phyloP scores from a whole-genome alignment of 2,797 vertebrate genomes.

The Pseudochromis fuscus region DNA sequence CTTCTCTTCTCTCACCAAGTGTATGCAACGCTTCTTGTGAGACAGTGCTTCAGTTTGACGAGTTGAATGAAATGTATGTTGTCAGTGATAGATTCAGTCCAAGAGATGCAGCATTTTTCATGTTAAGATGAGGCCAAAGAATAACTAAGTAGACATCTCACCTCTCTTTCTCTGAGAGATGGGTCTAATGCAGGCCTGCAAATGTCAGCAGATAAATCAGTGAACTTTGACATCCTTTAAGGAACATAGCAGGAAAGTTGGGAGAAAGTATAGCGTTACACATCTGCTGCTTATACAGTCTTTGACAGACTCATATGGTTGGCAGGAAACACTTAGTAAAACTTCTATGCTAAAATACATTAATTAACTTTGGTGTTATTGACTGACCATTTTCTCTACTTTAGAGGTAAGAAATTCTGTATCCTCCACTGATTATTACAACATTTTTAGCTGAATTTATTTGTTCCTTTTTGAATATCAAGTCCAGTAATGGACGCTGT shows the following conservation, averaged over 20 bases:
- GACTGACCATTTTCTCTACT: neutral
- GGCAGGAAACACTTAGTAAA: constrained; percentile 1
- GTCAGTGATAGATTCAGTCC: constrained; percentile 37
- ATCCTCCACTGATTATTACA: neutral
- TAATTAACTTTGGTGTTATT: neutral
- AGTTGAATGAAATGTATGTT: constrained; percentile 60
- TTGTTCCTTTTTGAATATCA: constrained; percentile 15
- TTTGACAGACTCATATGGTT: constrained; percentile 6
- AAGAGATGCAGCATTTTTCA: constrained; percentile 45
- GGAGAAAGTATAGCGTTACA: constrained; percentile 8
- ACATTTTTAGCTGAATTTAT: constrained; percentile 15
- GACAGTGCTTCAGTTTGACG: constrained; percentile 62
- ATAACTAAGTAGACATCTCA: neutral
- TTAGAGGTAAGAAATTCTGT: constrained; percentile 1
- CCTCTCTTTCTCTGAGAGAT: constrained; percentile 3
- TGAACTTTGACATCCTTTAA: neutral
- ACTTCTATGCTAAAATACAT: neutral
- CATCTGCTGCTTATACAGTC: neutral
- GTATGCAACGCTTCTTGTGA: constrained; percentile 73
- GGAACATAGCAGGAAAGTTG: no score
- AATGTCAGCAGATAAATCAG: constrained; percentile 12
- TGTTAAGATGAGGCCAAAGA: neutral
- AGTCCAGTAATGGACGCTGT: constrained; percentile 21
- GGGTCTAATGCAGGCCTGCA: neutral
- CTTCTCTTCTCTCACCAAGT: constrained; percentile 78